Percentiles rank a stretch among this genome's conserved stretches.
Conservation (phyloP, 2,888 invertebrate genomes). For the Zonitis immaculata region DNA sequence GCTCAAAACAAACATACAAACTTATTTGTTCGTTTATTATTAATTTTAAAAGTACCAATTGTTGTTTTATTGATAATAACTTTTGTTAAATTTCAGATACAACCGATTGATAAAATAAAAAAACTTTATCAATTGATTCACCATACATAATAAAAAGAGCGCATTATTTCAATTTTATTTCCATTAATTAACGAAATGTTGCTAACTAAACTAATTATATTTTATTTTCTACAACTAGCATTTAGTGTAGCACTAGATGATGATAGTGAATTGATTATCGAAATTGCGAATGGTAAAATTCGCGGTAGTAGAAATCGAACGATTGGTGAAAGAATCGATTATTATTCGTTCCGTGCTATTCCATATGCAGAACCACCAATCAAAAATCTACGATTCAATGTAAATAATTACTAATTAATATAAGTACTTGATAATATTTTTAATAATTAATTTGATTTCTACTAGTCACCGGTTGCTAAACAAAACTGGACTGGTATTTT, state of each 20-base stretch:
- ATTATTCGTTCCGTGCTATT: slow-evolving; percentile 8
- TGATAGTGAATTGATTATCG: neutral
- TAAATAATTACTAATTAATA: no score
- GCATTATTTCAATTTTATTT: no score
- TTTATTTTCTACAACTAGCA: neutral
- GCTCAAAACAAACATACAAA: no score
- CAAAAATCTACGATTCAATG: slow-evolving; percentile 4
- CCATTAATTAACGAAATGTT: neutral
- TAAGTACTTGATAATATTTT: neutral
- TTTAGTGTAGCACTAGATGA: neutral
- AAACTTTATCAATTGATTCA: no score
- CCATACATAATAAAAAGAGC: no score
- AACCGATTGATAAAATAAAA: no score
- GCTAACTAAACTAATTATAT: neutral
- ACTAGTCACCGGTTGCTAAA: slow-evolving; percentile 22
- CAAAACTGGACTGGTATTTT: slow-evolving; percentile 24
- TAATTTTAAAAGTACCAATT: no score
- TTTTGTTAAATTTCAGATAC: no score
- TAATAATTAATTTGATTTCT: neutral
- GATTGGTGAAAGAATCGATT: neutral
- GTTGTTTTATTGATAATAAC: no score
- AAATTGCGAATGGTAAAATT: slow-evolving; percentile 4
- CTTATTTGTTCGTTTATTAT: no score
- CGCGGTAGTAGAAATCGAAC: slow-evolving; percentile 1
- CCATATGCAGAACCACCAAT: slow-evolving; percentile 12